Conservation (phyloP, 2,888 invertebrate species). For the Agrotis segetum region DNA sequence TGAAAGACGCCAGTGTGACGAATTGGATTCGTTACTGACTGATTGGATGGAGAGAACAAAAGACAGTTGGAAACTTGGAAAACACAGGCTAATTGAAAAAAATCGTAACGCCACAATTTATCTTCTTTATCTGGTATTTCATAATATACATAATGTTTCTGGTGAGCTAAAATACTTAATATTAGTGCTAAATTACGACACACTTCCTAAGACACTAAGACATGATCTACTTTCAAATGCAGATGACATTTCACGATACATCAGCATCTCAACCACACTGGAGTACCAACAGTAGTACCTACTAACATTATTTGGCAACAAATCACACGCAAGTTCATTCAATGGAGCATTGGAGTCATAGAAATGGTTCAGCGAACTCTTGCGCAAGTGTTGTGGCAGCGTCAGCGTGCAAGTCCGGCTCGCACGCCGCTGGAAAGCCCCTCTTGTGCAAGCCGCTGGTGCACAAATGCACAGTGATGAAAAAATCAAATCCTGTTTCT, state of each 20-base stretch:
- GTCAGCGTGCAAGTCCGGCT: slow-evolving; percentile 80
- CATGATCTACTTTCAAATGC: slow-evolving; percentile 40
- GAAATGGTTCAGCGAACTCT: slow-evolving; percentile 86
- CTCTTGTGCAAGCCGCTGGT: slow-evolving; percentile 82
- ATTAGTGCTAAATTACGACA: background rate
- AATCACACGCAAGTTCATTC: slow-evolving; percentile 63
- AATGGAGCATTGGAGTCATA: slow-evolving; percentile 59
- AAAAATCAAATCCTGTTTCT: slow-evolving; percentile 54
- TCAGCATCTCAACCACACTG: slow-evolving; percentile 5
- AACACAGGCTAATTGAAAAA: background rate
- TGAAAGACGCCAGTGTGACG: too few species aligned
- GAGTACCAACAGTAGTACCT: slow-evolving; percentile 9
- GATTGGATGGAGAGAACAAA: too few species aligned
- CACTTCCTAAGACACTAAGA: background rate
- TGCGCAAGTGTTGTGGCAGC: slow-evolving; percentile 76
- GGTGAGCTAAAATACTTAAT: background rate
- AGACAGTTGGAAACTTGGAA: too few species aligned
- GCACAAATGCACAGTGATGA: slow-evolving; percentile 51
- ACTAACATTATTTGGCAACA: slow-evolving; percentile 56
- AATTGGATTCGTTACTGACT: too few species aligned
- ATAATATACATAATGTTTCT: background rate
- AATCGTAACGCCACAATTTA: background rate
- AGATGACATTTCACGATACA: slow-evolving; percentile 50
- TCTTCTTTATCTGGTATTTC: background rate
- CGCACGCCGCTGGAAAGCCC: slow-evolving; percentile 79